Conservation (phyloP, 2,888 invertebrate genomes). For the Baccha elongata region DNA sequence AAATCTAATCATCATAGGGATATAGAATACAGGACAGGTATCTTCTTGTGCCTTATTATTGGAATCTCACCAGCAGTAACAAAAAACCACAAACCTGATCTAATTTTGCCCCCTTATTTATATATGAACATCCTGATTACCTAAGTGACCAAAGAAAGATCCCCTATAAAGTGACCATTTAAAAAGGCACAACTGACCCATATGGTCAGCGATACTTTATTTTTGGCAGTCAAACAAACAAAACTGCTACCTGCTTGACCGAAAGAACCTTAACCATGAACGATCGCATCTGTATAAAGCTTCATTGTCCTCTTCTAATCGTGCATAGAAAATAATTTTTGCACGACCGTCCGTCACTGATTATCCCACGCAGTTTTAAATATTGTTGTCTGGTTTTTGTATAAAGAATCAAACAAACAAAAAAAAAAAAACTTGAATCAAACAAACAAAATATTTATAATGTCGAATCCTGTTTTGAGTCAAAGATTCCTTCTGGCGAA, state of each 20-base stretch:
- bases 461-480: background rate
- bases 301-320: constrained; percentile 37
- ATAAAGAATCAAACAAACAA: too few relatives aligned
- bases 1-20: background rate
- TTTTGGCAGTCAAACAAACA: background rate
- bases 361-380: constrained; percentile 69
- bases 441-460: background rate
- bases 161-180: constrained; percentile 47
- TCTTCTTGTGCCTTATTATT: background rate
- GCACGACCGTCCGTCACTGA: constrained; percentile 24
- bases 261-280: background rate
- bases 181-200: constrained; percentile 60
- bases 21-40: too few relatives aligned
- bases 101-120: background rate
- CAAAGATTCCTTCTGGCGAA: background rate
- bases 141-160: constrained; percentile 16
- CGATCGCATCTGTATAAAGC: background rate
- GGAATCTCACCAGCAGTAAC: background rate
- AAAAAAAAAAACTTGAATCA: constrained; percentile 17
- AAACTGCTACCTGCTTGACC: constrained; percentile 44
- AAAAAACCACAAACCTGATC: background rate
- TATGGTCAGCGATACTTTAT: constrained; percentile 41
- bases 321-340: constrained; percentile 2
- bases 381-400: constrained; percentile 36
- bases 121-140: constrained; percentile 18